Conservation (phyloP, 2,113 vertebrate species). For the Donacobius atricapilla region DNA sequence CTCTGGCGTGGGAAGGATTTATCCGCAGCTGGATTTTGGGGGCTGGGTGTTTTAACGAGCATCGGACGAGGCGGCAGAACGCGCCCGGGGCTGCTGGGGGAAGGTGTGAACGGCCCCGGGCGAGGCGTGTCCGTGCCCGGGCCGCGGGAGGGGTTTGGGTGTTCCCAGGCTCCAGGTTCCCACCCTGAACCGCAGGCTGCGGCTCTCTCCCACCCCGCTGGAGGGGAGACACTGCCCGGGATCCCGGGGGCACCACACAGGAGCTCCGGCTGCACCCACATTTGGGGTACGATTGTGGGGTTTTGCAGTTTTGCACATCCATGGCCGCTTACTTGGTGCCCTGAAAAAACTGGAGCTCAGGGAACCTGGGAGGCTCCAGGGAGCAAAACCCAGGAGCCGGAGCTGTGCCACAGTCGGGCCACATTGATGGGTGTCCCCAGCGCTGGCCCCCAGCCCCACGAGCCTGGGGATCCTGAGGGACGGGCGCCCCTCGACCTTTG, state of each 20-base stretch:
- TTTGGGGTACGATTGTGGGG: neutral
- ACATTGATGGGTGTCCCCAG: neutral
- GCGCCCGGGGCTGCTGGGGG: neutral
- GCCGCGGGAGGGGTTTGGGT: neutral
- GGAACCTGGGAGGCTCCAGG: neutral
- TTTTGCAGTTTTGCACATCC: rapidly evolving
- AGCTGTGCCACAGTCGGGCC: neutral
- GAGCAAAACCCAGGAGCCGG: neutral
- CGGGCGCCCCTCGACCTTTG: rapidly evolving
- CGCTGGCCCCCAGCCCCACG: rapidly evolving
- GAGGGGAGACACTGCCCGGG: neutral
- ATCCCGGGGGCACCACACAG: rapidly evolving
- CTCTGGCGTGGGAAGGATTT: neutral
- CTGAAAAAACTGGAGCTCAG: neutral
- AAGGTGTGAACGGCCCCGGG: neutral
- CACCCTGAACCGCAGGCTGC: neutral
- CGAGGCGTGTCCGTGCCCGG: neutral
- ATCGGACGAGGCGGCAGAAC: neutral
- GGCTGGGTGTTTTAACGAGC: neutral
- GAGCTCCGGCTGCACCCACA: neutral
- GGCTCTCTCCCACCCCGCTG: neutral
- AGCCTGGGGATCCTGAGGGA: neutral
- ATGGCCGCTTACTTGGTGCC: neutral
- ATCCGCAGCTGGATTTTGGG: neutral
- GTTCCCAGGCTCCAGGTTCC: neutral